These are phyloP conservation scores for Sceloporus tristichus DNA, from an alignment of 2,113 vertebrate species.

Conservation along the genomic window DNA sequence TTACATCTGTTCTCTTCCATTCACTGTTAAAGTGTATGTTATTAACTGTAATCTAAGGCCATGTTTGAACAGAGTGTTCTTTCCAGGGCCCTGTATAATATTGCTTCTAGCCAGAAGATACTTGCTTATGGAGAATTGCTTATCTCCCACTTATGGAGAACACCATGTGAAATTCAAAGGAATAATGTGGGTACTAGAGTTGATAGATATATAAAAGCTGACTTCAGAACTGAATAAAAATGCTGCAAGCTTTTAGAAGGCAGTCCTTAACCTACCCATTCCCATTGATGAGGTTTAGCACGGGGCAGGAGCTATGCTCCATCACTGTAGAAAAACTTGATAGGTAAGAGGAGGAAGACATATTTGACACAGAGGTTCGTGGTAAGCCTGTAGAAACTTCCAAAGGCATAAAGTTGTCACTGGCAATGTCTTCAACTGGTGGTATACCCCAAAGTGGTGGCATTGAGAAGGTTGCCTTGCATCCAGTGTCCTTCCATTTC, in stretches of 20 bases:
- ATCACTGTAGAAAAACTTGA: background rate
- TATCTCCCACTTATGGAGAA: background rate
- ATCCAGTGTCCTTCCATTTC: background rate
- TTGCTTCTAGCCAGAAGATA: background rate
- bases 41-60: slow-evolving; percentile 13
- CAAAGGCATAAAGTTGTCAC: background rate
- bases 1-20: slow-evolving; percentile 42
- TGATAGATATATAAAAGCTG: background rate
- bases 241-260: background rate
- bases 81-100: background rate
- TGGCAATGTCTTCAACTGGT: background rate
- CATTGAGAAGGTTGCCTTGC: background rate
- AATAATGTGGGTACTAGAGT: background rate
- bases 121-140: background rate
- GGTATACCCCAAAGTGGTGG: background rate
- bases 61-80: background rate
- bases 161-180: background rate
- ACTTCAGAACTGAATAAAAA: background rate
- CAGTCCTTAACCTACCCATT: background rate
- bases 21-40: slow-evolving; percentile 23
- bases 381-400: background rate
- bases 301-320: no score
- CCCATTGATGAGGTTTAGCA: background rate
- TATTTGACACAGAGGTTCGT: background rate
- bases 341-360: background rate